These are phyloP conservation scores for Cantharis rufa DNA, from an alignment of 2,888 invertebrate genomes.

Conservation along the genomic window DNA sequence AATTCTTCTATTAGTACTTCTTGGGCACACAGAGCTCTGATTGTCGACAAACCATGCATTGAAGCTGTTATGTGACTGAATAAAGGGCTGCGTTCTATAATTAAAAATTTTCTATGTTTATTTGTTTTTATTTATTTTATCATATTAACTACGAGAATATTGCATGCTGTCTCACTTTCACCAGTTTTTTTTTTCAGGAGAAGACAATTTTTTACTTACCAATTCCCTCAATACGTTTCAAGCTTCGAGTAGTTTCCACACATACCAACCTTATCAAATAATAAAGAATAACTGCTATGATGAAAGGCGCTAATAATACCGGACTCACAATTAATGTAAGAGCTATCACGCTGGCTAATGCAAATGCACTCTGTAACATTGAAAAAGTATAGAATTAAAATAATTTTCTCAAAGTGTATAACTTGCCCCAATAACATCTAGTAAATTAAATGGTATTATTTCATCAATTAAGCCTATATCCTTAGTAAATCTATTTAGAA, in stretches of 20 bases:
- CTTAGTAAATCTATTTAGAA: conserved; percentile 55
- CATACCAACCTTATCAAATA: conserved; percentile 43
- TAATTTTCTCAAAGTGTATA: neutral
- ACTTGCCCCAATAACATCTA: conserved; percentile 49
- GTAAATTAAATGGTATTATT: conserved; percentile 59
- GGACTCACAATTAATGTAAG: conserved; percentile 73
- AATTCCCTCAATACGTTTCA: conserved; percentile 70
- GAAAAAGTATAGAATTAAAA: neutral
- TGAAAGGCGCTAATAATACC: conserved; percentile 66
- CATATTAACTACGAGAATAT: too few relatives aligned
- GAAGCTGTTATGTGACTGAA: conserved; percentile 73
- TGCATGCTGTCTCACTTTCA: too few relatives aligned
- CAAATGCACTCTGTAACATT: conserved; percentile 48
- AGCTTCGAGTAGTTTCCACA: conserved; percentile 59
- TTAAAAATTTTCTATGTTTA: neutral
- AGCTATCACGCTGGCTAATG: conserved; percentile 69
- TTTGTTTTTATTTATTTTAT: too few relatives aligned
- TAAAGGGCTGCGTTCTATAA: conserved; percentile 72
- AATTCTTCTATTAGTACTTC: conserved; percentile 64
- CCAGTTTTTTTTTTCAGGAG: too few relatives aligned
- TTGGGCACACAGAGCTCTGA: conserved; percentile 69
- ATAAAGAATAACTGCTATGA: conserved; percentile 65
- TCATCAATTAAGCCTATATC: conserved; percentile 65
- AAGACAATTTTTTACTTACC: conserved; percentile 52
- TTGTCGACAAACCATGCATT: conserved; percentile 74